Conservation (phyloP, 2,888 invertebrate genomes). For the Caenorhabditis sinica region DNA sequence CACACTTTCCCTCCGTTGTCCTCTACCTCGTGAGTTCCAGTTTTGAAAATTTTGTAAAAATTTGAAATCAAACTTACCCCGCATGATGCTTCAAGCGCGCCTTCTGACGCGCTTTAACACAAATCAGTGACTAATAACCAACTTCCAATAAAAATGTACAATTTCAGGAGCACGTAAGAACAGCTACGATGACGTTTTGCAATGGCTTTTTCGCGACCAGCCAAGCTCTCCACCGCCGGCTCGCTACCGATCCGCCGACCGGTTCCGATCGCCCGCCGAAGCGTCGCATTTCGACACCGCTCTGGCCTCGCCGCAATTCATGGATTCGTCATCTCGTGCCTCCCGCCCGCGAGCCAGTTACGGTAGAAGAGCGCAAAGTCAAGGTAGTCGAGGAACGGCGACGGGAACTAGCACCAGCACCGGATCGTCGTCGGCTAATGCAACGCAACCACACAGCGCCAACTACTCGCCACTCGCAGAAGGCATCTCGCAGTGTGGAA, state of each 20-base stretch:
- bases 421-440: slow-evolving; percentile 9
- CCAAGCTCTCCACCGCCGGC: slow-evolving; percentile 69
- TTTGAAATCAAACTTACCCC: slow-evolving; percentile 10
- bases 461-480: slow-evolving; percentile 66
- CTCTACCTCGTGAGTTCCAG: slow-evolving; percentile 48
- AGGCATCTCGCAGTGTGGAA: slow-evolving; percentile 62
- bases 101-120: background rate
- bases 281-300: slow-evolving; percentile 64
- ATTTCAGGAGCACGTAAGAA: slow-evolving; percentile 76
- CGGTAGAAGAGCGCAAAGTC: slow-evolving; percentile 54
- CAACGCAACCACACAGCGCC: slow-evolving; percentile 26
- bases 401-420: background rate
- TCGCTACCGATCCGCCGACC: slow-evolving; percentile 59
- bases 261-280: slow-evolving; percentile 34
- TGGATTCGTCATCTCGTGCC: slow-evolving; percentile 69
- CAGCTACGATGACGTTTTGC: slow-evolving; percentile 80
- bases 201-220: slow-evolving; percentile 82
- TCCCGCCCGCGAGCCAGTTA: slow-evolving; percentile 51
- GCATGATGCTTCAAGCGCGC: slow-evolving; percentile 9
- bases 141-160: too few species aligned
- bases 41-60: background rate
- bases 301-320: slow-evolving; percentile 70
- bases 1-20: slow-evolving; percentile 66
- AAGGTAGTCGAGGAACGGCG: slow-evolving; percentile 33
- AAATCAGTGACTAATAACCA: background rate